These are phyloP conservation scores for Caenorhabditis wallacei DNA, from an alignment of 2,888 invertebrate genomes.

Conservation along the genomic window DNA sequence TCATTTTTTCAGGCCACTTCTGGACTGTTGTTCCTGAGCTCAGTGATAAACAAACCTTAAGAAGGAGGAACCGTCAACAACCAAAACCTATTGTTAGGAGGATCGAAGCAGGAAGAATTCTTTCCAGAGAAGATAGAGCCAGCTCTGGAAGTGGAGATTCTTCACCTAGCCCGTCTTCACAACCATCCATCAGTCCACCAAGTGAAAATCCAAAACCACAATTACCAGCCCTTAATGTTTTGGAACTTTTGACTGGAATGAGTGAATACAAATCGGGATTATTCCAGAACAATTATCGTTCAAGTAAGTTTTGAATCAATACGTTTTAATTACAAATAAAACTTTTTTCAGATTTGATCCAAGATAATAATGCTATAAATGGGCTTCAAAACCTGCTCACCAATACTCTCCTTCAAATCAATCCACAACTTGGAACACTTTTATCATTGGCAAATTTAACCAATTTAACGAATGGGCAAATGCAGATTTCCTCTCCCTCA, in stretches of 20 bases:
- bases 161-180: conserved; percentile 65
- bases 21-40: conserved; percentile 82
- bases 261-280: conserved; percentile 63
- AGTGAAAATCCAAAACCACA: conserved; percentile 71
- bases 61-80: conserved; percentile 72
- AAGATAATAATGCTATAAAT: conserved; percentile 27
- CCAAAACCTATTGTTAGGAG: conserved; percentile 48
- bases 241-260: conserved; percentile 45
- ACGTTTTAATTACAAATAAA: neutral
- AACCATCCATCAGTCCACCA: conserved; percentile 67
- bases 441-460: conserved; percentile 50
- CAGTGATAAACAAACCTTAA: conserved; percentile 79
- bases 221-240: conserved; percentile 55
- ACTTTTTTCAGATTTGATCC: conserved; percentile 58
- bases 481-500: conserved; percentile 60
- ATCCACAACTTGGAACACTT: conserved; percentile 60
- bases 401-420: conserved; percentile 45
- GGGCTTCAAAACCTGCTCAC: conserved; percentile 54
- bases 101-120: conserved; percentile 43
- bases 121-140: conserved; percentile 63
- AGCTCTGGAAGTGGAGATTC: conserved; percentile 68
- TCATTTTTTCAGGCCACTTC: conserved; percentile 78
- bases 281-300: conserved; percentile 56
- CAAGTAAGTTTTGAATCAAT: conserved; percentile 50
- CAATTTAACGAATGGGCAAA: conserved; percentile 45